Evolutionary conservation across 2,797 vertebrate species (phyloP), one percentile per base, ranked within the genome.

Genomic region (Saxicola maurus): DNA sequence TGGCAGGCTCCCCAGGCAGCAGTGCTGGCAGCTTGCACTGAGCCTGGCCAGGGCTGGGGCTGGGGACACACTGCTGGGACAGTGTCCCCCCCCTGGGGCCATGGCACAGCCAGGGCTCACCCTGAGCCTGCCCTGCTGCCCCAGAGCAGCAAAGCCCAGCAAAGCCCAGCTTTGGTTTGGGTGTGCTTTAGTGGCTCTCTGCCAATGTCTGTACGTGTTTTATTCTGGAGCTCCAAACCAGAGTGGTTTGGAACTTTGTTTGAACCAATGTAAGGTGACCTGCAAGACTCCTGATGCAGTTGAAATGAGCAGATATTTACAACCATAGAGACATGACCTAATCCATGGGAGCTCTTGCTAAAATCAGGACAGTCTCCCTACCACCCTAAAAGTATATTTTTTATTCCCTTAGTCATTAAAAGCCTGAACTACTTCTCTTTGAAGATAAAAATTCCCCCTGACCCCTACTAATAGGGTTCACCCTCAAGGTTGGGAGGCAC

Each of bases 101-200:
- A 4, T 6, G 1, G 48, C 74, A 71, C 0, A 0, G 43, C 15
- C 0, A 20, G 21, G 5, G 37, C 64, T 61, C 65, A 18, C 37
- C 53, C 24, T 3, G 40, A 57, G 30, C 57, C 75, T 31, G 31
- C 25, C 57, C 73, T n/a, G 35, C 48, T 4, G 5, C 31, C 24
- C 57, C 46, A 25, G 28, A 40, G 78, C 80, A 56, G 19, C 2
- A 13, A 56, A 71, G 0, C n/a, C 56, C 69, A 19, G 76, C 25
- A 31, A 42, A 86, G 1, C 64, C 62, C 76, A 68, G 53, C 57
- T 65, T 17, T 6, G 38, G 6, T 18, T 5, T 27, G 59, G 30
- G 13, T 0, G 1, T 15, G 43, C 38, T 40, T 42, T 7, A 28
- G 42, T 31, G 65, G 18, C 23, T 76, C 18, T 37, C 65, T 64